Conservation (phyloP, 2,888 invertebrate species). For the Teleiodes luculella region DNA sequence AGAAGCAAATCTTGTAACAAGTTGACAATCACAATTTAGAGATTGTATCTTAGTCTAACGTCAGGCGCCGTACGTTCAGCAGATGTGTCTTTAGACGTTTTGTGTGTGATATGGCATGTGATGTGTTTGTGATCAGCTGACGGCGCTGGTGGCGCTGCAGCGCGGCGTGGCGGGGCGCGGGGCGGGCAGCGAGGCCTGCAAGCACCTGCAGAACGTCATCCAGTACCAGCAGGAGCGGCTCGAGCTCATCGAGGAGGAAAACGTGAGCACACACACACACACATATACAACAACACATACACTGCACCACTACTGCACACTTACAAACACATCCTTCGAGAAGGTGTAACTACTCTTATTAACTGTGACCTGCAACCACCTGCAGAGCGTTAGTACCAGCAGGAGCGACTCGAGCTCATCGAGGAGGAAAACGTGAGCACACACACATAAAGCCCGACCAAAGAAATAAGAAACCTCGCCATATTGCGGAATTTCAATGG, state of each 20-base stretch:
- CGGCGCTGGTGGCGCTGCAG: conserved; percentile 59
- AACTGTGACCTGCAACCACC: conserved; percentile 60
- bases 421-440: conserved; percentile 63
- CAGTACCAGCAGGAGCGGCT: conserved; percentile 60
- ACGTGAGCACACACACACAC: conserved; percentile 38
- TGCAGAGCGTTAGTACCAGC: conserved; percentile 65
- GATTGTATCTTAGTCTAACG: too few relatives aligned
- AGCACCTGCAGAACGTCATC: conserved; percentile 63
- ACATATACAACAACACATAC: neutral
- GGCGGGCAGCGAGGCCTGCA: conserved; percentile 57
- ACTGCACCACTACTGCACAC: neutral
- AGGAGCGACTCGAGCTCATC: conserved; percentile 54
- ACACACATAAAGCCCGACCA: neutral
- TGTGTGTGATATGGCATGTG: too few relatives aligned
- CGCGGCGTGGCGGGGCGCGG: conserved; percentile 51
- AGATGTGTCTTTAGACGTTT: too few relatives aligned
- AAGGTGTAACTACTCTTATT: too few relatives aligned
- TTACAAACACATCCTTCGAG: neutral
- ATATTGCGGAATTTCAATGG: too few relatives aligned
- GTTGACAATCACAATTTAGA: too few relatives aligned
- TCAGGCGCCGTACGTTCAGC: too few relatives aligned
- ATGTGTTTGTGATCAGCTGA: conserved; percentile 42
- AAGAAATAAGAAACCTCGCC: too few relatives aligned
- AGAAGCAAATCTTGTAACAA: too few relatives aligned
- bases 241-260: conserved; percentile 61